A percentile compares a stretch with the other conserved stretches of the same genome.
Conservation (phyloP, 1,140 invertebrate genomes). For the Meteorus sp. region DNA sequence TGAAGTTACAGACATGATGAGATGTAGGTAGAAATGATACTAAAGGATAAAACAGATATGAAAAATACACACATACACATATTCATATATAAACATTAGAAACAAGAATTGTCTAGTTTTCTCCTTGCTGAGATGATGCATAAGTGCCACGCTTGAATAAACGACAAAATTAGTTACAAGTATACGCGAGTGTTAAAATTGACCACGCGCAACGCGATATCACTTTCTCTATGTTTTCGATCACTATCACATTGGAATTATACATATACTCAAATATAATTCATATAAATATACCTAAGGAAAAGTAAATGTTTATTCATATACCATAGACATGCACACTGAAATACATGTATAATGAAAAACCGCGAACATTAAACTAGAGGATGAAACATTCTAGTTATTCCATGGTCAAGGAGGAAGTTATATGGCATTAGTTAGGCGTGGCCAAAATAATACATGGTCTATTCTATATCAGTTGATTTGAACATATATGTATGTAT, state of each 20-base stretch:
- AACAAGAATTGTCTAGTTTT: conserved; percentile 9
- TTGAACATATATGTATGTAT: too few relatives aligned
- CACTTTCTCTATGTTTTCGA: conserved; percentile 21
- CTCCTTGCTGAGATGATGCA: conserved; percentile 19
- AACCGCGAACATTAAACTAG: too few relatives aligned
- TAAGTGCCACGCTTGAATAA: conserved; percentile 21
- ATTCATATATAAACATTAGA: too few relatives aligned
- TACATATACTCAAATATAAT: neutral
- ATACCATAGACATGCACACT: too few relatives aligned
- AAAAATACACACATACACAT: too few relatives aligned
- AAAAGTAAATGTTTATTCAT: too few relatives aligned
- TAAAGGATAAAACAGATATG: too few relatives aligned
- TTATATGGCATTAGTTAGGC: neutral
- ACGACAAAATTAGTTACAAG: conserved; percentile 18
- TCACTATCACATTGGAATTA: too few relatives aligned
- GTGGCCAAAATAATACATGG: neutral
- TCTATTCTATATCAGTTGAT: conserved; percentile 28
- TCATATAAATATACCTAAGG: neutral
- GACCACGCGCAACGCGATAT: conserved; percentile 23
- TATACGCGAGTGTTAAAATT: conserved; percentile 17
- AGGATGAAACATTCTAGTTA: neutral
- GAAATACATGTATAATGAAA: too few relatives aligned
- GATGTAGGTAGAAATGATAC: too few relatives aligned
- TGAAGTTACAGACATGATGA: too few relatives aligned
- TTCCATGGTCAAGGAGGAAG: conserved; percentile 1